phyloP scores from a whole-genome alignment of 2,113 vertebrate species.

The Desmodus rotundus region DNA sequence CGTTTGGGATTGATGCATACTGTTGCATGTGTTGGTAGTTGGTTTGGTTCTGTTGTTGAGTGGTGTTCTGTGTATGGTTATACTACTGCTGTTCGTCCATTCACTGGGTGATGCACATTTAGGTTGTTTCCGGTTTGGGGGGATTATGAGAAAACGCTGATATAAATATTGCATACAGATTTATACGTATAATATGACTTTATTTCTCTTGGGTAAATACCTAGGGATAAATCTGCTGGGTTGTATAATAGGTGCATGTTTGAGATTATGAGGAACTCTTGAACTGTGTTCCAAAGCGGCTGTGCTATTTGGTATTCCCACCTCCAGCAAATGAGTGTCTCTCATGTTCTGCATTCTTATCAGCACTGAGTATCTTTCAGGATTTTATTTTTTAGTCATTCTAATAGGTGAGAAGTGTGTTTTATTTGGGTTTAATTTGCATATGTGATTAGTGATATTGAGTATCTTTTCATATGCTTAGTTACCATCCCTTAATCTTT shows the following conservation, averaged over 20 bases:
- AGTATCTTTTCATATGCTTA: neutral
- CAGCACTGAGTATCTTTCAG: slow-evolving; percentile 1
- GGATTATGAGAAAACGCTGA: neutral
- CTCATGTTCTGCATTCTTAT: neutral
- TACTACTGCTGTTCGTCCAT: neutral
- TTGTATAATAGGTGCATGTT: neutral
- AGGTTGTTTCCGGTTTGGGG: neutral
- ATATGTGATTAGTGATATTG: neutral
- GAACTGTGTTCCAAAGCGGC: neutral
- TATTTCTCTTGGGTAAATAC: neutral
- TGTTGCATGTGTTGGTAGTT: neutral
- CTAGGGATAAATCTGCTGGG: neutral
- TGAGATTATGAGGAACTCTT: neutral
- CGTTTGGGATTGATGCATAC: neutral
- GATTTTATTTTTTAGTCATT: neutral
- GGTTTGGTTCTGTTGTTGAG: neutral
- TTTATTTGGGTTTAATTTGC: neutral
- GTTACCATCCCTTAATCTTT: neutral
- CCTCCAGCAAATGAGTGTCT: neutral
- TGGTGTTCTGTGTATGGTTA: neutral
- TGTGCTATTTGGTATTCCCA: neutral
- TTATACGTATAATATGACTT: neutral
- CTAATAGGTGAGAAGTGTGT: neutral
- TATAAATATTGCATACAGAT: neutral
- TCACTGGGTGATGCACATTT: neutral